phyloP scores from a whole-genome alignment of 2,797 vertebrate genomes.

The Hozukius guyotensis region DNA sequence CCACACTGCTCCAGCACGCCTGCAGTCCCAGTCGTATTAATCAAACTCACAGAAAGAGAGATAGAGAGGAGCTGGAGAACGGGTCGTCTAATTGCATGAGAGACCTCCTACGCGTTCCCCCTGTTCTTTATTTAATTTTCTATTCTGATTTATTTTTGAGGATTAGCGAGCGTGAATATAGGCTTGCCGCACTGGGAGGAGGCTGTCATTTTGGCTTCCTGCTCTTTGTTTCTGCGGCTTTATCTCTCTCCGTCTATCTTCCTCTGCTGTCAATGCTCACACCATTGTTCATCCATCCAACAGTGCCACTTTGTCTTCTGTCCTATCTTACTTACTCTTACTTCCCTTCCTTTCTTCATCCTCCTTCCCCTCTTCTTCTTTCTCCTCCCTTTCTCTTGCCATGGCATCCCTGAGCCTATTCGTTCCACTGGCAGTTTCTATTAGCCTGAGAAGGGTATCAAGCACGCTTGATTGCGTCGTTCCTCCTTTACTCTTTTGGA shows the following conservation, averaged over 20 bases:
- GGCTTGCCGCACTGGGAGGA: slow-evolving; percentile 60
- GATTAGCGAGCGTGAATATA: slow-evolving; percentile 62
- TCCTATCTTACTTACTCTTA: slow-evolving; percentile 51
- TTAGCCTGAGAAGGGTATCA: slow-evolving; percentile 77
- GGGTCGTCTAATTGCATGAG: slow-evolving; percentile 74
- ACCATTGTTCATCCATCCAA: slow-evolving; percentile 58
- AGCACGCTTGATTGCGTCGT: slow-evolving; percentile 70
- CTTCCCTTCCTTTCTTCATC: slow-evolving; percentile 14
- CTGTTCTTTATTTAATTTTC: slow-evolving; percentile 71
- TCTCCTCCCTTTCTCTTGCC: slow-evolving; percentile 30
- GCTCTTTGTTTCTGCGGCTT: slow-evolving; percentile 53
- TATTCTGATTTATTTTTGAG: slow-evolving; percentile 66
- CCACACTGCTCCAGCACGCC: slow-evolving; percentile 19
- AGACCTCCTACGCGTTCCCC: slow-evolving; percentile 67
- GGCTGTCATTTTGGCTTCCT: slow-evolving; percentile 56
- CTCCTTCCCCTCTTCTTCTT: slow-evolving; percentile 1
- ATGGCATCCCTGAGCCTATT: slow-evolving; percentile 68
- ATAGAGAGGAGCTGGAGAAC: slow-evolving; percentile 26
- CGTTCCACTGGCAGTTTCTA: slow-evolving; percentile 80
- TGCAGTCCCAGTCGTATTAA: slow-evolving; percentile 63
- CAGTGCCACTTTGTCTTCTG: slow-evolving; percentile 44
- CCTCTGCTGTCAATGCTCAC: slow-evolving; percentile 55
- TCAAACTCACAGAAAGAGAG: slow-evolving; percentile 49
- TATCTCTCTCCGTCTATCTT: slow-evolving; percentile 60
- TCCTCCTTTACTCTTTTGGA: slow-evolving; percentile 55